Evolutionary conservation across 2,113 vertebrate species (phyloP), one percentile per base, ranked within the genome.

Genomic region (Xenopus borealis): DNA sequence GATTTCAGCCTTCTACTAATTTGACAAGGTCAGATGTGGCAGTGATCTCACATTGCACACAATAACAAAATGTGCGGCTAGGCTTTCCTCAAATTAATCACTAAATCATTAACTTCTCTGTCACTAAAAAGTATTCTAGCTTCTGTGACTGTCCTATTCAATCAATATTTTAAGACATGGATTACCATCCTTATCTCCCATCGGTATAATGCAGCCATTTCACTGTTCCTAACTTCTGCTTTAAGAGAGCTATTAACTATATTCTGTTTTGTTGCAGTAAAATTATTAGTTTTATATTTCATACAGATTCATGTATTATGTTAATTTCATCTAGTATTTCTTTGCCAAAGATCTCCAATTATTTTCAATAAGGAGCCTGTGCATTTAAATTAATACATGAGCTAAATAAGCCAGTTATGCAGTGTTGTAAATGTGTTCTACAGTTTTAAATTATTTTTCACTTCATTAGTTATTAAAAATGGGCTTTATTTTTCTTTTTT

Each of bases 31-130:
- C 83, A 82, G 71, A 80, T 83, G 1, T 27, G 66, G 62, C 72
- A 14, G 62, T 75, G 6, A 79, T 81, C 80, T 81, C 84, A 78
- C 78, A 80, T 79, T 65, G 80, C 81, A 85, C 84, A 83, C 80
- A 76, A 80, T 86, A 85, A 84, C 80, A 78, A 80, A 79, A 86
- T 79, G 80, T 82, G 85, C 78, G 72, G 82, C 82, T 81, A 53
- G 63, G 27, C 80, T 86, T 87, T 79, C 81, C 73, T 82, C 78
- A 68, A 75, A 76, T 73, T 80, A 84, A 81, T 86, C 85, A 81
- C 83, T 80, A 90, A 91, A 91, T 93, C 90, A 87, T 91, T 90
- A 90, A 87, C 85, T 90, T 88, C 80, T 80, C 81, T 85, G 82
- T 90, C 87, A 82, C 85, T 81, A 82, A 78, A 82, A 84, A 85